Base-by-base conservation (phyloP, 2,113 vertebrate genomes). In the Solea solea region DNA sequence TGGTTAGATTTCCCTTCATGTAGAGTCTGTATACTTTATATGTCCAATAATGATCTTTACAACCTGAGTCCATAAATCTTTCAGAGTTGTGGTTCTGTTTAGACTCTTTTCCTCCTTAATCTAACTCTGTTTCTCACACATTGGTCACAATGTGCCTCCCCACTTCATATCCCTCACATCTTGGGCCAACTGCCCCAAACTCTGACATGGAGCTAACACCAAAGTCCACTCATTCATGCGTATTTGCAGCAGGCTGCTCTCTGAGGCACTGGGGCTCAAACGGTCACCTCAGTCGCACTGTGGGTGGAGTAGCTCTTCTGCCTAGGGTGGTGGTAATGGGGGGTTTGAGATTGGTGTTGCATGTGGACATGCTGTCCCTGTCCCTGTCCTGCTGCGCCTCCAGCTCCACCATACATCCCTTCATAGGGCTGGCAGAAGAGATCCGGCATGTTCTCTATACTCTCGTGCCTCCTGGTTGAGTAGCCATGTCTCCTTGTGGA, bases 211-310 rank as follows among this genome's bases (percentile, higher is more conserved):
- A 27, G 5, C 40, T 44, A 13, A 67, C 7, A 66, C 59, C 62
- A 73, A 58, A 72, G 56, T 10, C 16, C 73, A 59, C 41, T 66
- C 1, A 34, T 49, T 54, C 52, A 63, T 25, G 54, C 16, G 58
- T 48, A 16, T 41, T 8, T 28, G 5, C 64, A 66, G 53, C 42
- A 60, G 59, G 21, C n/a, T 12, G 9, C 56, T 53, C 50, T 62
- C 60, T 21, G 55, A 66, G 55, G 42, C 39, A 1, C 8, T 12
- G n/a, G 5, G 12, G 1, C 65, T 95, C 89, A 97, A 75, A 99
- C 97, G 0, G 97, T 98, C 77, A 99, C 97, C 79, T 99, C 97
- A 0, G 96, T 95, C 75, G 97, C 95, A 87, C 97, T 98, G 91
- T 96, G 96, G 74, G 96, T 98, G 83, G 94, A 86, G 72, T 95